phyloP scores from a whole-genome alignment of 2,888 invertebrate species.

The Anticlea derivata region DNA sequence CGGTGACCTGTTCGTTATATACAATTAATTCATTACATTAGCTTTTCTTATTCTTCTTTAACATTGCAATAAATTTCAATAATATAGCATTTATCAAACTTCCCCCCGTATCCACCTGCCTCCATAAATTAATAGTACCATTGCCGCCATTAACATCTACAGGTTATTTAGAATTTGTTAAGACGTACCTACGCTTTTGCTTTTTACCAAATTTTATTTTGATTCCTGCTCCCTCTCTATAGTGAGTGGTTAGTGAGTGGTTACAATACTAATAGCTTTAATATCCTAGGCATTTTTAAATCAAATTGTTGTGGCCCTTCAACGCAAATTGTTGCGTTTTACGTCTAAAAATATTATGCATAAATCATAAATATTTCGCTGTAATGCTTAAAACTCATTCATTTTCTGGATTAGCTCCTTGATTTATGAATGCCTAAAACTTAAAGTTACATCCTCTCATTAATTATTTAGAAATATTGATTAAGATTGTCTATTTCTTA shows the following conservation, averaged over 20 bases:
- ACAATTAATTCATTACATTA: conserved; percentile 8
- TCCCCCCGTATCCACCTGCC: conserved; percentile 28
- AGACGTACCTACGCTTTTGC: conserved; percentile 40
- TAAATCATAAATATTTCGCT: conserved; percentile 5
- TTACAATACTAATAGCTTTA: conserved; percentile 53
- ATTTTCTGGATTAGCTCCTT: conserved; percentile 18
- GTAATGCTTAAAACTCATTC: conserved; percentile 13
- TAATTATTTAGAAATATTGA: conserved; percentile 25
- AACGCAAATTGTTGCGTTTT: too few species aligned
- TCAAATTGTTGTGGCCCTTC: conserved; percentile 37
- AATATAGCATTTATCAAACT: conserved; percentile 13
- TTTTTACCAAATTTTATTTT: conserved; percentile 60
- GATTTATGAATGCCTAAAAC: conserved; percentile 20
- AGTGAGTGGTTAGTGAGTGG: conserved; percentile 37
- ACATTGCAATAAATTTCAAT: neutral
- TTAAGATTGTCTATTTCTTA: conserved; percentile 5
- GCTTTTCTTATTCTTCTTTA: neutral
- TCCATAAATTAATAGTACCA: conserved; percentile 44
- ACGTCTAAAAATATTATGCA: too few species aligned
- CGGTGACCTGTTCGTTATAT: conserved; percentile 9
- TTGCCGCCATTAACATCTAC: conserved; percentile 43
- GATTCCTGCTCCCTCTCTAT: conserved; percentile 42
- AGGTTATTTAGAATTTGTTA: conserved; percentile 48
- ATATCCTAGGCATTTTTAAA: conserved; percentile 49
- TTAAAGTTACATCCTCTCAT: conserved; percentile 20